Evolutionary conservation across 2,888 invertebrate genomes (phyloP), one percentile per base, ranked within the genome.

Genomic region (Muscina levida): DNA sequence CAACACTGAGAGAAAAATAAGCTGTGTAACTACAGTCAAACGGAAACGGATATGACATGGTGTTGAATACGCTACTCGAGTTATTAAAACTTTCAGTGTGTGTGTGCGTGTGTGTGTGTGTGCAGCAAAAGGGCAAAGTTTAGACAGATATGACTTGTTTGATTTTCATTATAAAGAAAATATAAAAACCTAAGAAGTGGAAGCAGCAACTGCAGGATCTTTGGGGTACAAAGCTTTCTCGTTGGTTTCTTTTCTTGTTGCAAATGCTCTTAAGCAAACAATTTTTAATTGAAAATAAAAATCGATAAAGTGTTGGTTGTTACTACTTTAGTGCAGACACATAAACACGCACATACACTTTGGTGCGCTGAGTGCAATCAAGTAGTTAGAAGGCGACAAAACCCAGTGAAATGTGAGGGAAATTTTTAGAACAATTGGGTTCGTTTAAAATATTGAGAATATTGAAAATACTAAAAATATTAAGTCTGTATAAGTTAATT

Each of bases 201-300:
- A 65, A 53, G 44, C 1, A 51, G n/a, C 11, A 8, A 46, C 15
- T 15, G n/a, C 6, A 15, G 48, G n/a, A 6, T 6, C 6, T 48
- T n/a, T n/a, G n/a, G 15, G n/a, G 8, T 5, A 31, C 3, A 31
- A 31, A 3, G 31, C 3, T 8, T 31, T 31, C 31, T 31, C 31
- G n/a, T n/a, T n/a, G 8, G 26, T 39, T 59, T 8, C 1, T 17
- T 3, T 59, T 59, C 37, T 19, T 48, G 39, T 31, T 37, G 46
- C 5, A 48, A 15, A 66, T 71, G 19, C 37, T 62, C 53, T 65
- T 79, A 48, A 11, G 39, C 46, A 76, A 80, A 73, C 57, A 73
- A 31, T 73, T 80, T 74, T 72, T 80, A 77, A 80, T 80, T 80
- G 80, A 73, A 77, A 80, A 73, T 73, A 70, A 72, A 73, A 73